A percentile compares a stretch with the other conserved stretches of the same genome.
Evolutionary conservation across 2,797 vertebrate species (phyloP).

Genomic region (Galaxias olidus): DNA sequence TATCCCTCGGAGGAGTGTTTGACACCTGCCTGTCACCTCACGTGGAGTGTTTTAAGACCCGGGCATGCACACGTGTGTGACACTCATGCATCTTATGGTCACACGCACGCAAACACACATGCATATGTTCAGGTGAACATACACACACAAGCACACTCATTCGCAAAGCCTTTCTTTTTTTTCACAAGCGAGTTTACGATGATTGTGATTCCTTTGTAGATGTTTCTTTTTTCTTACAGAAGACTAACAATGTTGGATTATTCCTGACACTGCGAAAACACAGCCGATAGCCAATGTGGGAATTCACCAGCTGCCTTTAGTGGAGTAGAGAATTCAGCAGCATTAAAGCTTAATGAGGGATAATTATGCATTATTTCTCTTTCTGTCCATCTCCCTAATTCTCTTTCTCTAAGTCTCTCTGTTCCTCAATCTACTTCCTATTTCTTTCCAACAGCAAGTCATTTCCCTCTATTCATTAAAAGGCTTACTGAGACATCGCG

Average conservation of each 20-base stretch:
- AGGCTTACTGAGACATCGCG: background rate
- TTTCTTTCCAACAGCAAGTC: slow-evolving; percentile 7
- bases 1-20: slow-evolving; percentile 45
- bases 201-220: slow-evolving; percentile 15
- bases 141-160: background rate
- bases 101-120: slow-evolving; percentile 5
- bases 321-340: slow-evolving; percentile 25
- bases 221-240: background rate
- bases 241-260: slow-evolving; percentile 14
- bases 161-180: background rate
- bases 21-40: slow-evolving; percentile 67
- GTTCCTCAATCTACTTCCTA: slow-evolving; percentile 6
- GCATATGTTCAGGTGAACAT: no score
- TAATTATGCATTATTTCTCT: slow-evolving; percentile 38
- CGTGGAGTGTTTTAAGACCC: slow-evolving; percentile 35
- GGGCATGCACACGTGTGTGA: background rate
- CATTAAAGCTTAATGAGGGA: slow-evolving; percentile 20
- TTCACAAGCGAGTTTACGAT: slow-evolving; percentile 9
- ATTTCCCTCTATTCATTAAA: background rate
- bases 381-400: background rate
- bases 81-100: background rate
- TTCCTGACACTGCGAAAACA: slow-evolving; percentile 23
- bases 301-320: slow-evolving; percentile 29
- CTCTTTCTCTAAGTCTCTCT: slow-evolving; percentile 21
- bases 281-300: slow-evolving; percentile 31